Evolutionary conservation across 2,888 invertebrate species (phyloP).

Genomic region (Yponomeuta cagnagella): DNA sequence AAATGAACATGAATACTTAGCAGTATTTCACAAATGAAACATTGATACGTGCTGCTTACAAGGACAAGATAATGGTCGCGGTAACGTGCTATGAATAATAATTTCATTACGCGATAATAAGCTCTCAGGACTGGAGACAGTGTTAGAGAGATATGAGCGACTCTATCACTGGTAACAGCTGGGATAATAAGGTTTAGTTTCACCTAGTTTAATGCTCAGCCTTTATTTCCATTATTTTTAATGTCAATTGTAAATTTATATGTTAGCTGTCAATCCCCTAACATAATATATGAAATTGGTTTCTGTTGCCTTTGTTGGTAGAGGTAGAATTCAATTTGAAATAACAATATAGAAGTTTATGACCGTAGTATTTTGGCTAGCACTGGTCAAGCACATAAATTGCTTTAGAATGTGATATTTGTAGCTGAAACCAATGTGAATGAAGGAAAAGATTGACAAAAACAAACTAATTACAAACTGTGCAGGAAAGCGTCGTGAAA

Average conservation of each 20-base stretch:
- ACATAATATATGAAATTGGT: background rate
- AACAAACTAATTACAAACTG: too few relatives aligned
- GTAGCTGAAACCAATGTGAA: too few relatives aligned
- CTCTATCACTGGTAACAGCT: conserved; percentile 33
- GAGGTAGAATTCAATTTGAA: too few relatives aligned
- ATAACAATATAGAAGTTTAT: too few relatives aligned
- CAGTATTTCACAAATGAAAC: conserved; percentile 30
- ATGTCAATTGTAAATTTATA: background rate
- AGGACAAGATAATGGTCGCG: conserved; percentile 40
- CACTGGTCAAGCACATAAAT: too few relatives aligned
- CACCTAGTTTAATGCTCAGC: background rate
- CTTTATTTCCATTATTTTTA: background rate
- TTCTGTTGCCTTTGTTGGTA: too few relatives aligned
- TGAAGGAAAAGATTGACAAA: too few relatives aligned
- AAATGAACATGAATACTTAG: too few relatives aligned
- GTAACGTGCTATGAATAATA: conserved; percentile 53
- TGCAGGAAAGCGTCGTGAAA: too few relatives aligned
- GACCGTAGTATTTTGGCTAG: too few relatives aligned
- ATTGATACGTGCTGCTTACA: conserved; percentile 35
- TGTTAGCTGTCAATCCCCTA: background rate
- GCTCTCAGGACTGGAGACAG: conserved; percentile 21
- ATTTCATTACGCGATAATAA: conserved; percentile 42
- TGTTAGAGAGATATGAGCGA: background rate
- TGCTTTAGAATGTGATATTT: too few relatives aligned
- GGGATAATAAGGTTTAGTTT: conserved; percentile 32